These are phyloP conservation scores for Bungarus multicinctus DNA, from an alignment of 2,113 vertebrate species.

Conservation along the genomic window DNA sequence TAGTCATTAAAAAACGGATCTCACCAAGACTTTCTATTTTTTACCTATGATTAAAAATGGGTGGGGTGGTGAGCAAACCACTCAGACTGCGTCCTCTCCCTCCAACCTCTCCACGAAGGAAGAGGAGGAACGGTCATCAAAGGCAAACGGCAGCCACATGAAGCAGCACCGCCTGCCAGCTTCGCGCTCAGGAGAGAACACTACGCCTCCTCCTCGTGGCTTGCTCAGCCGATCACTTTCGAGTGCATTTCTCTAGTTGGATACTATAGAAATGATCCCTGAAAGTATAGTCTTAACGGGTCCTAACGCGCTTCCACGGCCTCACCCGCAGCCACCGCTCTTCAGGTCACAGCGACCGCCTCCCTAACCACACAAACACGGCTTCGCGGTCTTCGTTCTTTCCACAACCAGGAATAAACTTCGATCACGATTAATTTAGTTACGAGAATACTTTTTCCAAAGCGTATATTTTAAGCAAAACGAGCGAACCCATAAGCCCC, in stretches of 20 bases:
- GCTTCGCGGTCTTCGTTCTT: rapidly evolving
- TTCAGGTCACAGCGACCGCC: rapidly evolving
- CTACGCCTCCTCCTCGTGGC: slow-evolving; percentile 37
- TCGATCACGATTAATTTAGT: too few species aligned
- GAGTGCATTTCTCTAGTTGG: slow-evolving; percentile 35
- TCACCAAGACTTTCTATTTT: too few species aligned
- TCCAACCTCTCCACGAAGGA: rapidly evolving
- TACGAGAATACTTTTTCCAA: too few species aligned
- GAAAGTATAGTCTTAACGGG: slow-evolving; percentile 34
- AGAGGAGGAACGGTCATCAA: slow-evolving; percentile 47
- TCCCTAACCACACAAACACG: too few species aligned
- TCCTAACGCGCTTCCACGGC: rapidly evolving
- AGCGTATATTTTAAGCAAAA: too few species aligned
- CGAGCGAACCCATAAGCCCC: too few species aligned
- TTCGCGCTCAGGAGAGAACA: slow-evolving; percentile 48
- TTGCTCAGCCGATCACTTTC: slow-evolving; percentile 11
- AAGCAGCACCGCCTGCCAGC: neutral
- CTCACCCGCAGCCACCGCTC: rapidly evolving
- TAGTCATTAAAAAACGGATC: too few species aligned
- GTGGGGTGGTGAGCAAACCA: neutral
- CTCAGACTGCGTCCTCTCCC: slow-evolving; percentile 51
- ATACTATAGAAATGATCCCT: slow-evolving; percentile 54
- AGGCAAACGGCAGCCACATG: neutral
- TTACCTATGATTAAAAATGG: too few species aligned
- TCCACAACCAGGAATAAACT: rapidly evolving